Conservation (phyloP, 2,888 invertebrate species). For the Caenorhabditis sp. region DNA sequence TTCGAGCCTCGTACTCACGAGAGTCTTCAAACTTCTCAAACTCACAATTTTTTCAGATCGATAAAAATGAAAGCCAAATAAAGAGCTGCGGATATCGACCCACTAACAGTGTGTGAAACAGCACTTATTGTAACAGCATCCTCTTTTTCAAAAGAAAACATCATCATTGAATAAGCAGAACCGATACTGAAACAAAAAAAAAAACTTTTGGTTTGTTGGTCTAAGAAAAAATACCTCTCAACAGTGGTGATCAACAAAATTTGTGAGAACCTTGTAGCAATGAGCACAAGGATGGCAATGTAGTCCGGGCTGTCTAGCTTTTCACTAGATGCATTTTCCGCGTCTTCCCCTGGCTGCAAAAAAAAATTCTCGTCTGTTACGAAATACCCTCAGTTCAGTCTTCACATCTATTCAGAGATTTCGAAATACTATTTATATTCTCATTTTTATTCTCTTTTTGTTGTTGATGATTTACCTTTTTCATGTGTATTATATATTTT, state of each 20-base stretch:
- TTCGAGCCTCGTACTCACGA: too few relatives aligned
- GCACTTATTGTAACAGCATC: conserved; percentile 40
- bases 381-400: conserved; percentile 11
- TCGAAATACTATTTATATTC: conserved; percentile 17
- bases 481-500: conserved; percentile 28
- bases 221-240: conserved; percentile 42
- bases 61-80: conserved; percentile 45
- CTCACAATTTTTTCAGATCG: conserved; percentile 24
- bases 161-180: conserved; percentile 51
- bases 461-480: background rate
- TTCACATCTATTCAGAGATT: conserved; percentile 16
- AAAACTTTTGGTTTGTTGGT: too few relatives aligned
- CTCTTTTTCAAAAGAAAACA: conserved; percentile 45
- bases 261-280: conserved; percentile 44
- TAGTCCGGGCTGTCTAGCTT: conserved; percentile 28
- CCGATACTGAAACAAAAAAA: conserved; percentile 31
- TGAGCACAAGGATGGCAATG: conserved; percentile 34
- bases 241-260: conserved; percentile 44
- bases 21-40: too few relatives aligned
- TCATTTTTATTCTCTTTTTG: background rate
- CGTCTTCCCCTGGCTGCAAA: background rate
- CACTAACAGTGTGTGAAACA: conserved; percentile 31
- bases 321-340: background rate
- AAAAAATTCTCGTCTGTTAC: conserved; percentile 13
- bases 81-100: conserved; percentile 31